A percentile compares a stretch with the other conserved stretches of the same genome.
phyloP scores from a whole-genome alignment of 2,113 vertebrate genomes.

The Grammomys surdaster region DNA sequence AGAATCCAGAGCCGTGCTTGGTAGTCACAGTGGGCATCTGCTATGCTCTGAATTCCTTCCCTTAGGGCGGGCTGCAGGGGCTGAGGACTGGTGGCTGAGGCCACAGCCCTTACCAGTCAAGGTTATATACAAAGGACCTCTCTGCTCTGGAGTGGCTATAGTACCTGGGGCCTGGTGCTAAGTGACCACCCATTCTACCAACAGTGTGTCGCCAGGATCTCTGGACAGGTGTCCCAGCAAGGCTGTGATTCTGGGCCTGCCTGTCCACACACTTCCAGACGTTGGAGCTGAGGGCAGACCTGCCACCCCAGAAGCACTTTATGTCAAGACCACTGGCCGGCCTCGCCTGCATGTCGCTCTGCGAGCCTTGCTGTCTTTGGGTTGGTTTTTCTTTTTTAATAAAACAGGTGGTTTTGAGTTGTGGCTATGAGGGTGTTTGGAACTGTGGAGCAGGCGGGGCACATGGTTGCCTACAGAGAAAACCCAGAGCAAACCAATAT shows the following conservation, averaged over 20 bases:
- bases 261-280: not conserved
- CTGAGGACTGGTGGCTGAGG: not conserved
- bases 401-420: conserved; percentile 83
- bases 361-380: conserved; percentile 53
- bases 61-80: not conserved
- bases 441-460: not conserved
- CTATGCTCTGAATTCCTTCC: not conserved
- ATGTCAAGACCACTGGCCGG: conserved; percentile 87
- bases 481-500: not conserved
- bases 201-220: conserved; percentile 48
- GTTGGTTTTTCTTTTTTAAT: conserved; percentile 61
- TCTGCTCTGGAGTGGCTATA: too few relatives aligned
- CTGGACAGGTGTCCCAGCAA: not conserved
- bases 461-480: conserved; percentile 6
- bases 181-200: not conserved
- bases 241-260: not conserved
- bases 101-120: not conserved
- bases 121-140: not conserved
- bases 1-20: not conserved
- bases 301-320: conserved; percentile 85
- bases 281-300: not conserved
- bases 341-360: conserved; percentile 77
- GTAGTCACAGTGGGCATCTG: not conserved
- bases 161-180: not conserved
- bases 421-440: conserved; percentile 70